Evolutionary conservation across 1,140 invertebrate genomes (phyloP).

Genomic region (Hypothenemus hampei): DNA sequence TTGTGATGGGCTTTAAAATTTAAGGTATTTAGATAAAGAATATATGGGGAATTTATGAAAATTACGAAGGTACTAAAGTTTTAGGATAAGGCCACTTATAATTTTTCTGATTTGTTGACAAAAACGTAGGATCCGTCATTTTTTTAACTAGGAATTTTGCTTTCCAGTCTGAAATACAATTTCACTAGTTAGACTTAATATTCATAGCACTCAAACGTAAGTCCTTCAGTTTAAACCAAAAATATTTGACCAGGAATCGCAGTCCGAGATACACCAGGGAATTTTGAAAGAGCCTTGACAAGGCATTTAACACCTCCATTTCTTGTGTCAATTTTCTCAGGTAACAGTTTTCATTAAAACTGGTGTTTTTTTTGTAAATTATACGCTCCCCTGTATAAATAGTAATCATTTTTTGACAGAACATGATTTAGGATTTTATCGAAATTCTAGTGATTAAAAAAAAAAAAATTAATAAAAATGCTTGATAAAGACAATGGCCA

Average conservation of each 20-base stretch:
- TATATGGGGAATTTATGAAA: neutral
- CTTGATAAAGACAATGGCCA: constrained; percentile 9
- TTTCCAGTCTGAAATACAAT: no score
- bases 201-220: constrained; percentile 7
- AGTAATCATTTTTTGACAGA: no score
- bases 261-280: constrained; percentile 30
- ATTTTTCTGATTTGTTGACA: constrained; percentile 47
- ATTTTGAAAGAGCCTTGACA: constrained; percentile 37
- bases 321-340: no score
- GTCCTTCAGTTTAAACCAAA: constrained; percentile 15
- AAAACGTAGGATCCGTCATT: constrained; percentile 42
- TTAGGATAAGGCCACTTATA: constrained; percentile 55
- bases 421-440: no score
- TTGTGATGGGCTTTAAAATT: constrained; percentile 48
- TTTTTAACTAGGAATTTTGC: constrained; percentile 12
- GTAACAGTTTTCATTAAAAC: no score
- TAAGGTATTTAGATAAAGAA: neutral
- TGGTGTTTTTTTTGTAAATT: no score
- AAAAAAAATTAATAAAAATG: no score
- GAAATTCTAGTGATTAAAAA: no score
- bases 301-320: constrained; percentile 33
- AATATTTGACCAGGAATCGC: constrained; percentile 22
- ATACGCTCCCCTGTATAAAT: no score
- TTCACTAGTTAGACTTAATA: no score
- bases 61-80: constrained; percentile 42